A percentile compares a stretch with the other conserved stretches of the same genome.
These are phyloP conservation scores for Plemyria rubiginata DNA, from an alignment of 2,888 invertebrate genomes.

Conservation along the genomic window DNA sequence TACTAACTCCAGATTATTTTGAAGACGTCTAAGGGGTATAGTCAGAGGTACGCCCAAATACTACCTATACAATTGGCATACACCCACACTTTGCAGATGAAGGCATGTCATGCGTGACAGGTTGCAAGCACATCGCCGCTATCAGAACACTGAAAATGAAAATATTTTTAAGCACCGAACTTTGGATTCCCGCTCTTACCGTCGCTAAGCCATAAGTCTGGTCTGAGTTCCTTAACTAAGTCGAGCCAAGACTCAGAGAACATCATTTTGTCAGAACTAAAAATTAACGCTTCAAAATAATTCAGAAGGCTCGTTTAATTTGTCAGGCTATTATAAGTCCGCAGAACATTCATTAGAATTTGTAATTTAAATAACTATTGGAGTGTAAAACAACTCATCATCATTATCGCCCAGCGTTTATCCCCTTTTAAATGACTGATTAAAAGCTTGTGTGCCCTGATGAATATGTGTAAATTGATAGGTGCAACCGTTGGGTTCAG, in stretches of 20 bases:
- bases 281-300: background rate
- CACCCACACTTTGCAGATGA: too few relatives aligned
- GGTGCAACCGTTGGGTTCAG: background rate
- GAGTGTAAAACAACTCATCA: slow-evolving; percentile 30
- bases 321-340: background rate
- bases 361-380: slow-evolving; percentile 39
- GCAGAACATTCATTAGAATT: slow-evolving; percentile 33
- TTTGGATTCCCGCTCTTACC: too few relatives aligned
- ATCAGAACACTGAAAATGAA: too few relatives aligned
- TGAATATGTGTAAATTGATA: slow-evolving; percentile 15
- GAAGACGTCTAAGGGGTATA: too few relatives aligned
- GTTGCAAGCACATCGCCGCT: too few relatives aligned
- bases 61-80: too few relatives aligned
- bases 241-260: background rate
- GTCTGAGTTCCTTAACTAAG: background rate
- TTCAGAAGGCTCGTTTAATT: background rate
- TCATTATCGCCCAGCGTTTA: slow-evolving; percentile 33
- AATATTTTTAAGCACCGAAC: too few relatives aligned
- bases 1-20: too few relatives aligned
- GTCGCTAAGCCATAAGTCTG: too few relatives aligned
- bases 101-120: too few relatives aligned
- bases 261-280: background rate
- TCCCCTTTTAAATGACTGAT: slow-evolving; percentile 33
- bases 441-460: slow-evolving; percentile 25
- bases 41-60: too few relatives aligned